Conservation (phyloP, 2,797 vertebrate genomes). For the Carapus acus region DNA sequence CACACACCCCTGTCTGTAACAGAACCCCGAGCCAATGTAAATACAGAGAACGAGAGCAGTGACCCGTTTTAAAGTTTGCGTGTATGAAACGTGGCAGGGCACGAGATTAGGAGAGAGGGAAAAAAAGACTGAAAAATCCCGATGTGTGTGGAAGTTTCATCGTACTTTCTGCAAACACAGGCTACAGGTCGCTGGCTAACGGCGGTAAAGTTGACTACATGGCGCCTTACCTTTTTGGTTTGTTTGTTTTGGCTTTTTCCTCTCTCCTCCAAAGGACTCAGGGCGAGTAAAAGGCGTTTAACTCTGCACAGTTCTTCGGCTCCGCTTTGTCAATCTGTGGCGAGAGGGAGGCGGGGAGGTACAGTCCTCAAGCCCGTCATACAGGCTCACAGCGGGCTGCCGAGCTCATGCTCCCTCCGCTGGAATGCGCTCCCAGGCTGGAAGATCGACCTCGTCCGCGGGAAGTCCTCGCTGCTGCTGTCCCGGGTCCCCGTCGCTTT, state of each 20-base stretch:
- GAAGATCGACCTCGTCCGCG: slow-evolving; percentile 29
- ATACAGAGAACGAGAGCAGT: slow-evolving; percentile 39
- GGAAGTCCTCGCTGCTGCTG: slow-evolving; percentile 5
- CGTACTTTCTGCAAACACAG: slow-evolving; percentile 31
- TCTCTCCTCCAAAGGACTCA: too few species aligned
- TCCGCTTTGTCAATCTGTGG: slow-evolving; percentile 39
- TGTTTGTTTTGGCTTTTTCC: too few species aligned
- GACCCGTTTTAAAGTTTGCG: slow-evolving; percentile 45
- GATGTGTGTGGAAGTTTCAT: slow-evolving; percentile 33
- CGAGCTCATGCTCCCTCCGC: slow-evolving; percentile 53
- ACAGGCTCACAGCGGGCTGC: slow-evolving; percentile 44
- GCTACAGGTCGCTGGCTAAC: slow-evolving; percentile 19
- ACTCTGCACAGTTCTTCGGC: neutral
- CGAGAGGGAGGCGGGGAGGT: slow-evolving; percentile 22
- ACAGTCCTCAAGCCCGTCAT: slow-evolving; percentile 51
- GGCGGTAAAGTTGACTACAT: slow-evolving; percentile 22
- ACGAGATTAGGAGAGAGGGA: slow-evolving; percentile 11
- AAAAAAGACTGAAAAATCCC: neutral
- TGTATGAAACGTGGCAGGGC: slow-evolving; percentile 35
- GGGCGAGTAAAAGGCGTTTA: too few species aligned
- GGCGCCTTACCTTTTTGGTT: slow-evolving; percentile 56
- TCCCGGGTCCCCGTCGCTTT: neutral
- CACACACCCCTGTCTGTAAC: slow-evolving; percentile 25
- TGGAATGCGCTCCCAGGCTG: slow-evolving; percentile 50
- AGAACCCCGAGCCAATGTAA: slow-evolving; percentile 52